A percentile compares a stretch with the other conserved stretches of the same genome.
Evolutionary conservation across 2,113 vertebrate genomes (phyloP).

Genomic region (Crypturellus undulatus): DNA sequence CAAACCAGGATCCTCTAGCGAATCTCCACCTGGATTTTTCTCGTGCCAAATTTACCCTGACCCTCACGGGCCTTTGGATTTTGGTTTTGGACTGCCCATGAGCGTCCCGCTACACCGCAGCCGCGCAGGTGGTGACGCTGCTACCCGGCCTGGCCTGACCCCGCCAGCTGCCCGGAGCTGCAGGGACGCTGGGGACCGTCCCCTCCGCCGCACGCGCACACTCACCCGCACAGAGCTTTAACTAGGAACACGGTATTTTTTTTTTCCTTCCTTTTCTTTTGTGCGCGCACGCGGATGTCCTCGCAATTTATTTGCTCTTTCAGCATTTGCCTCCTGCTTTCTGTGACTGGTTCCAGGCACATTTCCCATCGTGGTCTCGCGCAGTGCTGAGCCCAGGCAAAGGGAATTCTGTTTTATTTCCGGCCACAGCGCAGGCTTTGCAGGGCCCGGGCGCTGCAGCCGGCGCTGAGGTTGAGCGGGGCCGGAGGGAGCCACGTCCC

Average conservation of each 20-base stretch:
- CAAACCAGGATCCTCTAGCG: background rate
- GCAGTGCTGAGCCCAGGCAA: background rate
- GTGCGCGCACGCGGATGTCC: background rate
- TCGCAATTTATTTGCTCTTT: background rate
- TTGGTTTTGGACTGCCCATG: background rate
- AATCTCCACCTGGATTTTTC: conserved; percentile 40
- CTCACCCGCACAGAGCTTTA: conserved; percentile 52
- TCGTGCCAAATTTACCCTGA: conserved; percentile 78
- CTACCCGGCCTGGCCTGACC: background rate
- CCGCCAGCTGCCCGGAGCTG: too few relatives aligned
- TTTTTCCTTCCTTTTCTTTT: conserved; percentile 17
- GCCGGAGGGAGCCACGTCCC: conserved; percentile 29
- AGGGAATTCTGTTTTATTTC: background rate
- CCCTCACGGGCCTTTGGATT: conserved; percentile 51
- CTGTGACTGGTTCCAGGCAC: background rate
- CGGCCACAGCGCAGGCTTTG: background rate
- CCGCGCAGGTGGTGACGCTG: too few relatives aligned
- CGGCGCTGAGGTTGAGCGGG: conserved; percentile 44
- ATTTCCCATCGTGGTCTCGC: background rate
- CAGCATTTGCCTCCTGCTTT: background rate
- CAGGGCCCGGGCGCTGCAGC: background rate
- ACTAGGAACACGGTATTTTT: conserved; percentile 27
- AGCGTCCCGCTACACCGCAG: background rate
- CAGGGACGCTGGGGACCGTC: background rate
- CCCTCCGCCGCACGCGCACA: background rate